Evolutionary conservation across 2,888 invertebrate genomes (phyloP).

Genomic region (Lithophane semibrunnea): DNA sequence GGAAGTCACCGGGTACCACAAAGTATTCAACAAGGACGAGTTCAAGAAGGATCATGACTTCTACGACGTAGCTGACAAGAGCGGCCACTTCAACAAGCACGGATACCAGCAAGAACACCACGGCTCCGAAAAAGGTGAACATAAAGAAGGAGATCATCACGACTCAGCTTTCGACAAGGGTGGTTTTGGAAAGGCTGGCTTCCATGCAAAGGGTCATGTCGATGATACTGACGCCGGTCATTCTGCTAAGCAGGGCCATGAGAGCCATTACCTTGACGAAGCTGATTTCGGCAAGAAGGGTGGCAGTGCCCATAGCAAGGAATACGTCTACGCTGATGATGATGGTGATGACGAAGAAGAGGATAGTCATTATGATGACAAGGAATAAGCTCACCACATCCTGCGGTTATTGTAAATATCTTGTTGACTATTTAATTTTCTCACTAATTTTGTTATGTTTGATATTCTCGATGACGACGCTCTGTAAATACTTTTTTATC

Average conservation of each 20-base stretch:
- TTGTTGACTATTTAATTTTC: slow-evolving; percentile 74
- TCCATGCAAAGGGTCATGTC: slow-evolving; percentile 90
- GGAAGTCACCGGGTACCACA: slow-evolving; percentile 93
- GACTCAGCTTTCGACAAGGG: slow-evolving; percentile 89
- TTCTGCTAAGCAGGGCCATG: slow-evolving; percentile 90
- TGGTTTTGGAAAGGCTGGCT: slow-evolving; percentile 90
- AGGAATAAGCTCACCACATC: slow-evolving; percentile 61
- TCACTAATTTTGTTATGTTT: slow-evolving; percentile 87
- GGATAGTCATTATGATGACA: slow-evolving; percentile 68
- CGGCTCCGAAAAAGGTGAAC: slow-evolving; percentile 89
- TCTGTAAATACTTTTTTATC: slow-evolving; percentile 80
- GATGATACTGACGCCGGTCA: slow-evolving; percentile 89
- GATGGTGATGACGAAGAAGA: slow-evolving; percentile 77
- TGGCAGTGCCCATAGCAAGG: slow-evolving; percentile 85
- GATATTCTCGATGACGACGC: slow-evolving; percentile 72
- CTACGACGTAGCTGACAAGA: slow-evolving; percentile 93
- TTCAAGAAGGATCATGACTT: slow-evolving; percentile 94
- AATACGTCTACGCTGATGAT: slow-evolving; percentile 84
- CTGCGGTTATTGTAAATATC: slow-evolving; percentile 74
- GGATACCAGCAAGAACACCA: slow-evolving; percentile 90
- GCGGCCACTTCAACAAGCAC: slow-evolving; percentile 92
- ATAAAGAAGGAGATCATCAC: slow-evolving; percentile 90
- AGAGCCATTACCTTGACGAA: slow-evolving; percentile 89
- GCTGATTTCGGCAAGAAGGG: slow-evolving; percentile 90
- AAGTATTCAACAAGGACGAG: slow-evolving; percentile 94